phyloP scores from a whole-genome alignment of 2,797 vertebrate species.

The Threskiornis aethiopicus region DNA sequence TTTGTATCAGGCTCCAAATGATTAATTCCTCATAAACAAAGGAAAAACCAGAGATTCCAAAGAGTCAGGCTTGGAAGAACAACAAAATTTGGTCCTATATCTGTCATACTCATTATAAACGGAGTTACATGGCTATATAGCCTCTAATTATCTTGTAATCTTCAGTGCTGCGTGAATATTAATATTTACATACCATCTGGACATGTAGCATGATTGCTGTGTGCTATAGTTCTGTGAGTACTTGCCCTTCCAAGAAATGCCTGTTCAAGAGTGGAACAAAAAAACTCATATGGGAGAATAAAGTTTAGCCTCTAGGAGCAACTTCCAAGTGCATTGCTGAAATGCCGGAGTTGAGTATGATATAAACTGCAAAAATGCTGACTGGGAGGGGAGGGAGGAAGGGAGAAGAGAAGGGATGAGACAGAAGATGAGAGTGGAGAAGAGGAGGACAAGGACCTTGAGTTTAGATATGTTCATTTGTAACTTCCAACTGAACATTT shows the following conservation, averaged over 20 bases:
- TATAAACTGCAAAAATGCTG: slow-evolving; percentile 38
- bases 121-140: slow-evolving; percentile 25
- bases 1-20: slow-evolving; percentile 4
- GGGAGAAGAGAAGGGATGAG: not conserved
- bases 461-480: not conserved
- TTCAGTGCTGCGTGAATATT: slow-evolving; percentile 38
- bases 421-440: not conserved
- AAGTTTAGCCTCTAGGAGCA: not conserved
- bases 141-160: slow-evolving; percentile 47
- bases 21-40: slow-evolving; percentile 49
- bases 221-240: slow-evolving; percentile 25
- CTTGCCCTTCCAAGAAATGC: slow-evolving; percentile 57
- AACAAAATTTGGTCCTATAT: slow-evolving; percentile 34
- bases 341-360: slow-evolving; percentile 11
- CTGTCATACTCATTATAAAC: slow-evolving; percentile 58
- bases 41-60: slow-evolving; percentile 16
- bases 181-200: slow-evolving; percentile 67
- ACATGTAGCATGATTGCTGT: not conserved
- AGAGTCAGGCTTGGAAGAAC: slow-evolving; percentile 23
- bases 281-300: not conserved
- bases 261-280: slow-evolving; percentile 43
- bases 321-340: slow-evolving; percentile 40
- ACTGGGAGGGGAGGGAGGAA: not conserved
- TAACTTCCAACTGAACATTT: not conserved
- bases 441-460: not conserved